Evolutionary conservation across 2,113 vertebrate species (phyloP).

Genomic region (Montifringilla adamsi): DNA sequence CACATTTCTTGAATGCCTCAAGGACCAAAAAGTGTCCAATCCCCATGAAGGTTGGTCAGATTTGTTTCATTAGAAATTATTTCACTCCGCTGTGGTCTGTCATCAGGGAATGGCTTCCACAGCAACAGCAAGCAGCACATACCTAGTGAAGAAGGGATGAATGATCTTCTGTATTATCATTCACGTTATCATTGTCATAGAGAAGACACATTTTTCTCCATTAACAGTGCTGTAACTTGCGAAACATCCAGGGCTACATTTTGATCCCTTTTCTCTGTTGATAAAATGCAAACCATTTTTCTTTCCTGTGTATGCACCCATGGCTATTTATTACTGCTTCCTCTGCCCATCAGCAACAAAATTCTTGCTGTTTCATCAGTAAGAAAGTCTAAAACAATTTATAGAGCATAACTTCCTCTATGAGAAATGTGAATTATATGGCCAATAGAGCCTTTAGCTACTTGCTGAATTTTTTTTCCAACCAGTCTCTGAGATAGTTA

Average conservation of each 20-base stretch:
- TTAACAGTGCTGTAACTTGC: neutral
- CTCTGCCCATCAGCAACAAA: constrained; percentile 6
- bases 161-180: neutral
- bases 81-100: neutral
- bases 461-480: neutral
- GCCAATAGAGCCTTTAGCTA: constrained; percentile 13
- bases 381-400: constrained; percentile 23
- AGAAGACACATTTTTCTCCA: neutral
- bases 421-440: neutral
- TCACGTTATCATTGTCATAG: neutral
- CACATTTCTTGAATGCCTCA: neutral
- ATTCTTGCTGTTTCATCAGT: constrained; percentile 32
- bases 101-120: neutral
- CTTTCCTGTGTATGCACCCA: neutral
- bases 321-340: neutral
- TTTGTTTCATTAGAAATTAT: neutral
- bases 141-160: neutral
- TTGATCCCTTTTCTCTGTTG: neutral
- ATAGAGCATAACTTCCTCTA: neutral
- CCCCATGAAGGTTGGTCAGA: neutral
- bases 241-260: neutral
- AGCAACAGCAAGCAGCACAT: neutral
- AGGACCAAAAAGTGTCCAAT: neutral
- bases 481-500: neutral
- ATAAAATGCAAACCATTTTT: constrained; percentile 29